These are phyloP conservation scores for Exaiptasia diaphana DNA, from an alignment of 64 coral and sea anemone species.

Conservation along the genomic window DNA sequence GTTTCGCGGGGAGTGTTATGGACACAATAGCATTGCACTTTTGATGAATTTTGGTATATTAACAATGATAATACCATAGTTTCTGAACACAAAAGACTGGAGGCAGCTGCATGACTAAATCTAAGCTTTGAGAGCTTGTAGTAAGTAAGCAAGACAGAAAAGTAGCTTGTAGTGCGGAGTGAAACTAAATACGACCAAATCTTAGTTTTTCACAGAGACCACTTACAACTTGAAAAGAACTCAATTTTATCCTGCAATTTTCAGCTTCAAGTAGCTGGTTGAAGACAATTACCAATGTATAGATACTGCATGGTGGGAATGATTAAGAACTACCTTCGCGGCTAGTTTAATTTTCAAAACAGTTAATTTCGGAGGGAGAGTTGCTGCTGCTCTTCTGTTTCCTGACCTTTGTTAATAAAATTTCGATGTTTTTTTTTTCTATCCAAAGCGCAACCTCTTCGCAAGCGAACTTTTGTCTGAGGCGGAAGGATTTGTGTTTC, in stretches of 20 bases:
- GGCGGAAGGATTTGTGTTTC: slow-evolving; percentile 24
- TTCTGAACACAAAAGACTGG: slow-evolving; percentile 46
- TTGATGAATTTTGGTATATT: slow-evolving; percentile 80
- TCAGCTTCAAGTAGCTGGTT: background rate
- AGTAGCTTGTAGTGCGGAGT: background rate
- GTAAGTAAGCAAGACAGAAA: slow-evolving; percentile 6
- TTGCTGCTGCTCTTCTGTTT: background rate
- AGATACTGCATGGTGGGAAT: slow-evolving; percentile 1
- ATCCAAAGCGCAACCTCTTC: background rate
- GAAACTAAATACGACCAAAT: slow-evolving; percentile 18
- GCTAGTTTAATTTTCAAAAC: slow-evolving; percentile 31
- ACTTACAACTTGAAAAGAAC: slow-evolving; percentile 19
- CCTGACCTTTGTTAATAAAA: background rate
- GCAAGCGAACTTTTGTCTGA: slow-evolving; percentile 1
- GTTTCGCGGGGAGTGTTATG: slow-evolving; percentile 21
- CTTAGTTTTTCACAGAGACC: background rate
- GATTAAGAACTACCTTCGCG: background rate
- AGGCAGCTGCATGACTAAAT: slow-evolving; percentile 65
- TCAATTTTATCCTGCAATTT: slow-evolving; percentile 3
- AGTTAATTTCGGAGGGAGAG: slow-evolving; percentile 40
- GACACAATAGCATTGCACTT: slow-evolving; percentile 61
- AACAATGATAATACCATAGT: slow-evolving; percentile 70
- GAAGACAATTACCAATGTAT: slow-evolving; percentile 8
- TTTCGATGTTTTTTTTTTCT: background rate
- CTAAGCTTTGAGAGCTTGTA: slow-evolving; percentile 18